A percentile compares a stretch with the other conserved stretches of the same genome.
Evolutionary conservation across 1,140 invertebrate genomes (phyloP).

Genomic region (Drosophila burlai): DNA sequence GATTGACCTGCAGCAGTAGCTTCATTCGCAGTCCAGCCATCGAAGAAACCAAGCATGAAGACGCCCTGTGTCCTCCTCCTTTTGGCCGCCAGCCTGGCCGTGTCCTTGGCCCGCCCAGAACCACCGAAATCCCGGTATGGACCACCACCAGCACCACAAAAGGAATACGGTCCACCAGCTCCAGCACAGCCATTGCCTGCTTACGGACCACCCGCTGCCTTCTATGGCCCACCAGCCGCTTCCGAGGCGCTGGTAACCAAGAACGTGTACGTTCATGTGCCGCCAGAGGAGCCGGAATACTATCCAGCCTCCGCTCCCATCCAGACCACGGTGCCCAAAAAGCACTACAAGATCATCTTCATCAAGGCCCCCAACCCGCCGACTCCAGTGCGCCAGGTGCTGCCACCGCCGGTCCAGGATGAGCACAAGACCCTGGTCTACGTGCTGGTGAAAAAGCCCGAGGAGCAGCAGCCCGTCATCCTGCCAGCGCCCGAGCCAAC

Average conservation of each 20-base stretch:
- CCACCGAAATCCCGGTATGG: slow-evolving; percentile 76
- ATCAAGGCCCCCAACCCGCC: slow-evolving; percentile 93
- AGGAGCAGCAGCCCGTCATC: slow-evolving; percentile 76
- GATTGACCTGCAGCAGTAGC: slow-evolving; percentile 54
- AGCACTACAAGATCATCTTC: slow-evolving; percentile 95
- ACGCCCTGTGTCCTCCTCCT: slow-evolving; percentile 52
- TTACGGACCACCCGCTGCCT: slow-evolving; percentile 77
- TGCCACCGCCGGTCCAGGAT: slow-evolving; percentile 87
- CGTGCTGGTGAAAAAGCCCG: slow-evolving; percentile 93
- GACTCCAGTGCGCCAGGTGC: slow-evolving; percentile 87
- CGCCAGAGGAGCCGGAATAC: slow-evolving; percentile 89
- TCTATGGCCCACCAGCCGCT: slow-evolving; percentile 76
- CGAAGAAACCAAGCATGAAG: slow-evolving; percentile 57
- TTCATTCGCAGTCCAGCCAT: slow-evolving; percentile 64
- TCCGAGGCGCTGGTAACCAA: slow-evolving; percentile 87
- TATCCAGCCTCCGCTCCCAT: slow-evolving; percentile 71
- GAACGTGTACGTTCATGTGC: slow-evolving; percentile 91
- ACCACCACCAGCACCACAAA: slow-evolving; percentile 71
- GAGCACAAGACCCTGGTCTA: slow-evolving; percentile 95
- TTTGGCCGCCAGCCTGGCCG: slow-evolving; percentile 56
- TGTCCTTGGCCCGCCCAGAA: slow-evolving; percentile 76
- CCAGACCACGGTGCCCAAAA: slow-evolving; percentile 87
- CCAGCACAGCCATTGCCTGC: slow-evolving; percentile 71
- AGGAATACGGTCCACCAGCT: slow-evolving; percentile 80
- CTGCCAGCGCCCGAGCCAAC: slow-evolving; percentile 86